Conservation (phyloP, 2,113 vertebrate genomes). For the Stigmatopora nigra region DNA sequence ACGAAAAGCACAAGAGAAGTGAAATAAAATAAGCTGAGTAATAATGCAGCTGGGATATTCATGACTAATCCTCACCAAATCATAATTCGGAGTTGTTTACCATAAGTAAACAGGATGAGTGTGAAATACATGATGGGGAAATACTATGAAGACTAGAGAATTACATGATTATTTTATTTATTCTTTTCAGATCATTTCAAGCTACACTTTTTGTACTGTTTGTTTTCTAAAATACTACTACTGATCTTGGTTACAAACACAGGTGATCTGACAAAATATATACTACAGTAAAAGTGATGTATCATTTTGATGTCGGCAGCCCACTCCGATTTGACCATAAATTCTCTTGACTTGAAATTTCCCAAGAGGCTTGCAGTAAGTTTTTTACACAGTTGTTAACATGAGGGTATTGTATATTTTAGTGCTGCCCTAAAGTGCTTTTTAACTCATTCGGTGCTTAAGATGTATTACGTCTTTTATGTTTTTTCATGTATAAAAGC, state of each 20-base stretch:
- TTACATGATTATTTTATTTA: slow-evolving; percentile 31
- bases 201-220: background rate
- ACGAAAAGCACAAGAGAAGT: slow-evolving; percentile 24
- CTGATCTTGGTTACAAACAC: too few relatives aligned
- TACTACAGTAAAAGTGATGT: background rate
- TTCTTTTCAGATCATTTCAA: slow-evolving; percentile 11
- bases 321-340: background rate
- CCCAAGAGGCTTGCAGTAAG: background rate
- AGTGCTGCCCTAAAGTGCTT: background rate
- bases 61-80: slow-evolving; percentile 32
- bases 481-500: too few relatives aligned
- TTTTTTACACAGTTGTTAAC: background rate
- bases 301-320: background rate
- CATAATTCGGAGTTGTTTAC: slow-evolving; percentile 38
- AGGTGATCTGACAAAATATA: background rate
- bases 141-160: slow-evolving; percentile 41
- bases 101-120: slow-evolving; percentile 22
- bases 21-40: slow-evolving; percentile 9
- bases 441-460: too few relatives aligned
- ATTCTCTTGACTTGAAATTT: background rate
- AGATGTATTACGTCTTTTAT: too few relatives aligned
- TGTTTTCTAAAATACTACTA: too few relatives aligned
- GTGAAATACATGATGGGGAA: slow-evolving; percentile 38
- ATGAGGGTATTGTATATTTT: background rate
- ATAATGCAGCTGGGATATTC: slow-evolving; percentile 21